phyloP scores from a whole-genome alignment of 2,888 invertebrate genomes.

The Urechis unicinctus region DNA sequence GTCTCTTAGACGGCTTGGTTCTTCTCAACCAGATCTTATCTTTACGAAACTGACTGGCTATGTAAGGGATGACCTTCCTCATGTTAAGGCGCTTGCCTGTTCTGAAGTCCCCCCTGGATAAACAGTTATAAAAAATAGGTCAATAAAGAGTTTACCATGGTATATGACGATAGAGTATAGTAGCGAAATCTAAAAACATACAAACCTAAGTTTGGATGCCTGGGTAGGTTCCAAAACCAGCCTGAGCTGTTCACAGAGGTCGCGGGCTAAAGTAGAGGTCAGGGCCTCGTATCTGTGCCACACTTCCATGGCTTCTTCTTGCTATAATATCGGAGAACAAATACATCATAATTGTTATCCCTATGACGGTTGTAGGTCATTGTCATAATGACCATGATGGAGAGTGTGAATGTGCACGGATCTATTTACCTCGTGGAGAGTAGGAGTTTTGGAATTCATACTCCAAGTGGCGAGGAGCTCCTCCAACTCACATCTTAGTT shows the following conservation, averaged over 20 bases:
- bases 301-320: constrained; percentile 10
- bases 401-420: background rate
- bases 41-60: constrained; percentile 97
- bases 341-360: background rate
- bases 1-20: constrained; percentile 88
- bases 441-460: constrained; percentile 21
- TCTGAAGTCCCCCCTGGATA: constrained; percentile 77
- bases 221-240: constrained; percentile 93
- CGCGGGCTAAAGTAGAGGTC: constrained; percentile 62
- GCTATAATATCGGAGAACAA: background rate
- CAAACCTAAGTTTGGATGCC: constrained; percentile 71
- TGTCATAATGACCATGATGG: background rate
- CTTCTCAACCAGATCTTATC: constrained; percentile 98
- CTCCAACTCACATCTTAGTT: constrained; percentile 54
- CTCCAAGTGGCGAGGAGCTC: constrained; percentile 54
- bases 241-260: constrained; percentile 86
- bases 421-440: constrained; percentile 32
- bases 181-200: too few species aligned
- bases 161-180: too few species aligned
- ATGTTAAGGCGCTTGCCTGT: constrained; percentile 96
- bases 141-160: background rate
- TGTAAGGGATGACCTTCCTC: constrained; percentile 96
- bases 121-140: background rate
- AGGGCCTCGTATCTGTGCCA: constrained; percentile 49
- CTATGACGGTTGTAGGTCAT: background rate